Evolutionary conservation across 1,140 invertebrate species (phyloP), one percentile per base, ranked within the genome.

Genomic region (Globodera rostochiensis): DNA sequence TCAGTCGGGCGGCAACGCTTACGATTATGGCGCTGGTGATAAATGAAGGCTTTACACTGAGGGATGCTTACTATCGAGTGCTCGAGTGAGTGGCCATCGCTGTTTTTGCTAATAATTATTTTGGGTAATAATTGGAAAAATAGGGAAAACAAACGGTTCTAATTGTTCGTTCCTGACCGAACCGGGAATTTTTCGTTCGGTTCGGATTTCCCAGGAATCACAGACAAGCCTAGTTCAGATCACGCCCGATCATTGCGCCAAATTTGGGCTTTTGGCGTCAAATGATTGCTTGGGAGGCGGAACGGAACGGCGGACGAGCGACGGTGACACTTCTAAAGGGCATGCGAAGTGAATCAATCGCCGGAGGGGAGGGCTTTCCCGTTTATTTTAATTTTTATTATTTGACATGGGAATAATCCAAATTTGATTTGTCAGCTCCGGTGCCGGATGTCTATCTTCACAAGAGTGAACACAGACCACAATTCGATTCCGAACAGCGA

Each of bases 191-290:
- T 36, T 36, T 36, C 2, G 36, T 36, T 36, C 36, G 36, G 36
- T 36, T 36, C 57, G 57, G n/a, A 64, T 45, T 49, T 7, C 25
- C 7, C 36, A 46, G 46, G 11, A 57, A 9, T 15, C 25, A 73
- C 57, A 70, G 45, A 67, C 36, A 8, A 11, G 15, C 67, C n/a
- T n/a, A 73, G 19, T 83, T 92, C 81, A 83, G 78, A 80, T 86
- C 90, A 3, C 90, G 95, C 80, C 93, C 94, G 4, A 93, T 94
- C 88, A 94, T 96, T 76, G 92, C 94, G 84, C 95, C 95, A 0
- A 97, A 97, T 90, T 93, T 93, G 7, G 94, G 94, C 8, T 97
- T 97, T 91, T 95, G 95, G 92, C 92, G 93, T 73, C 95, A 96
- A 90, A 91, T 97, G 19, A 91, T 93, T n/a, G 90, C 91, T 91